Evolutionary conservation across 1,140 invertebrate genomes (phyloP), one percentile per base, ranked within the genome.

Genomic region (Euglossa dilemma): DNA sequence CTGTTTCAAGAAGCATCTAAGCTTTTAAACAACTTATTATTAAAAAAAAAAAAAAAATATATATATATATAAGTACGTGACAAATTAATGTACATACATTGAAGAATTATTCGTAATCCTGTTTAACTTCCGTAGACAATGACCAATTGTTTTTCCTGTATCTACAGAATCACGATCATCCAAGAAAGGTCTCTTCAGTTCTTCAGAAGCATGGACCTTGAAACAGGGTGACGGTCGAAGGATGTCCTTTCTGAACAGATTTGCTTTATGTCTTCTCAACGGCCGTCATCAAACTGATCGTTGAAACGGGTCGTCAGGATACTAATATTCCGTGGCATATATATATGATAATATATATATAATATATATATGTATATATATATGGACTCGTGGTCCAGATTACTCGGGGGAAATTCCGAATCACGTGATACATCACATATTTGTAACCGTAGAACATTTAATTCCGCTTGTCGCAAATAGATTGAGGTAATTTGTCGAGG

Each of bases 271-370:
- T 83, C 92, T 90, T 85, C 73, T 88, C 92, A 89, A 85, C 89
- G 90, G 90, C 86, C 85, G 86, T 90, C 78, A 88, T 89, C 87
- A 83, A 83, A 93, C 92, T 93, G 93, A 91, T 93, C 87, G 90
- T 88, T 90, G 80, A 85, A 90, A 91, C 87, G 87, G 52, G 63
- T 90, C 89, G 86, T 87, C 89, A 88, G 90, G 87, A 90, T 90
- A 90, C 87, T 92, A 92, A 92, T 91, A 91, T 92, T 84, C 84
- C 25, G 79, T 80, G 52, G 72, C 75, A 84, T 82, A 89, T 36
- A 85, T 87, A 86, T 88, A 86, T 64, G 70, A 80, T n/a, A n/a
- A n/a, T n/a, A n/a, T n/a, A n/a, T n/a, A n/a, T n/a, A n/a, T n/a
- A n/a, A n/a, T n/a, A 84, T 82, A 89, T 36, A 85, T 87, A n/a